Evolutionary conservation across 2,113 vertebrate species (phyloP).

Genomic region (Promerops cafer): DNA sequence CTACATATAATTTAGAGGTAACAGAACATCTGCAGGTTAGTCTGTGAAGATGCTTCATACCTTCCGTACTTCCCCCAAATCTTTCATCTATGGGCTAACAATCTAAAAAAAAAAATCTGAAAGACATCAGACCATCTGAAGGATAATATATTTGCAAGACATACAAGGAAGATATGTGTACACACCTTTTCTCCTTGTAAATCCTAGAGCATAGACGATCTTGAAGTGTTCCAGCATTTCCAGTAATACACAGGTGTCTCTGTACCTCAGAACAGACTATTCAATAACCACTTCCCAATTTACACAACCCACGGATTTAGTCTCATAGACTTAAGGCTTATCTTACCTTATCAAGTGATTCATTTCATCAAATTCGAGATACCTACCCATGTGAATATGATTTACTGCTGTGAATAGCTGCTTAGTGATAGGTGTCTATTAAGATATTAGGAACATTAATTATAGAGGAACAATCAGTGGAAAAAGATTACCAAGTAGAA

Average conservation of each 20-base stretch:
- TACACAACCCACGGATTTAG: not conserved
- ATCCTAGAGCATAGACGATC: rapidly evolving
- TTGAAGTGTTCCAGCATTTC: rapidly evolving
- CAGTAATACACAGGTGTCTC: not conserved
- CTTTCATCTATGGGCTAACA: not conserved
- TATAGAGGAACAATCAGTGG: not conserved
- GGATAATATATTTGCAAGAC: not conserved
- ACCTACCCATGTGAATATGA: not conserved
- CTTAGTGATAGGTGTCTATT: not conserved
- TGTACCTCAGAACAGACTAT: not conserved
- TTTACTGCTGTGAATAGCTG: not conserved
- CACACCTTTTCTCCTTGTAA: not conserved
- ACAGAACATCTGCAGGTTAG: not conserved
- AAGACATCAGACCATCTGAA: not conserved
- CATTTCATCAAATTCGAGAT: not conserved
- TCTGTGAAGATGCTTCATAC: not conserved
- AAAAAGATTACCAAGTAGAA: not conserved
- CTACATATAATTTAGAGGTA: not conserved
- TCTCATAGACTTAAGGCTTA: not conserved
- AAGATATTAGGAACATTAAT: not conserved
- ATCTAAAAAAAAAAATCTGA: not conserved
- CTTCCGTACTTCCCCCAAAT: not conserved
- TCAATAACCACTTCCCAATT: not conserved
- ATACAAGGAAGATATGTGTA: rapidly evolving
- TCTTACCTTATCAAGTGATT: not conserved